Base-by-base conservation (phyloP, 1,140 invertebrate genomes). In the Anagrus nilaparvatae region DNA sequence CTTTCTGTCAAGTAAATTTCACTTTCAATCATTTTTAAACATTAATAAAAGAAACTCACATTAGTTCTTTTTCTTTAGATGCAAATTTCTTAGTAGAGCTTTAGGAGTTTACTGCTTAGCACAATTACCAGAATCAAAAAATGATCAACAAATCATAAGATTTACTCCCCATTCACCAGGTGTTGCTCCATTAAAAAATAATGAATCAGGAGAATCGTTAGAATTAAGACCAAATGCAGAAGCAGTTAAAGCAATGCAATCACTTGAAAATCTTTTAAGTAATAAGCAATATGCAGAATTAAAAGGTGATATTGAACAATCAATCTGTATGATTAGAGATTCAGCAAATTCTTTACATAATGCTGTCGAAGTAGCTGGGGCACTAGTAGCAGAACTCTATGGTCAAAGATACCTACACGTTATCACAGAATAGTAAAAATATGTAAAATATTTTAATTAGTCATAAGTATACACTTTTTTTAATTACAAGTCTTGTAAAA, bases 1-100 rank as follows among this genome's bases (percentile, higher is more conserved):
- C 57, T 79, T 12, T 76, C 75, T 16, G 50, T 62, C 9, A 72
- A 67, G 77, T 79, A 60, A 19, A 21, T 35, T 37, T 30, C 1
- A 19, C 12, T 20, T 32, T 24, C 16, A 37, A 16, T n/a, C 7
- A 3, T 24, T 24, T 16, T 41, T 12, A 12, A 25, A 12, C 18
- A 30, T 8, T 16, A 14, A 20, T 24, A 20, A 36, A 17, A 33
- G 14, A 14, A 41, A 33, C 7, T 34, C 20, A 34, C 7, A 14
- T 8, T 30, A 30, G 28, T 30, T 7, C 14, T 13, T 48, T 43
- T 36, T 28, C 44, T 53, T 6, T 41, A 72, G 70, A 31, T 71
- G 66, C 40, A 66, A 65, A 42, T 65, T 71, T 31, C 50, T 72
- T 28, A 60, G 63, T 29, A 57, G 67, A 25, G 59, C 60, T 2